Base-by-base conservation (phyloP, 2,888 invertebrate species). In the Monopis laevigella region DNA sequence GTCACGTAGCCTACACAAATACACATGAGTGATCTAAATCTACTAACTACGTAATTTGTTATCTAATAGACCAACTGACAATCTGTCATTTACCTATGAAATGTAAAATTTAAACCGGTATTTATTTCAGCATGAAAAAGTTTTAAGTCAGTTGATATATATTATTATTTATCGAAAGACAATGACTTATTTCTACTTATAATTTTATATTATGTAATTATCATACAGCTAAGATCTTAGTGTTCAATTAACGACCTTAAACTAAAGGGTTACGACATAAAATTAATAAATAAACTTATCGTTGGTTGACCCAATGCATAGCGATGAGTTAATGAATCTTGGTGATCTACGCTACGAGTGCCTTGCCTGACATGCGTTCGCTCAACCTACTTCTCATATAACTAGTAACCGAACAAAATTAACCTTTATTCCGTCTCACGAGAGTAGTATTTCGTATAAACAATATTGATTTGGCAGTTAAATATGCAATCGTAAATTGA, bases 261-360 rank as follows among this genome's bases (percentile, higher is more conserved):
- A 17, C 17, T 17, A 17, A 14, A 3, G 32, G 14, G n/a, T 2
- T 32, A 32, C 16, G 14, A 32, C n/a, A n/a, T 17, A 32, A 8
- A 32, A 10, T 32, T 17, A 17, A 14, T 13, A 2, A 10, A 8
- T 17, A 17, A 32, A 32, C 6, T 13, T 7, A 32, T 32, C 32
- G 8, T 32, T 17, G 10, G n/a, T n/a, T n/a, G n/a, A n/a, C n/a
- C n/a, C n/a, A n/a, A n/a, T n/a, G n/a, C n/a, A n/a, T n/a, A n/a
- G 16, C 57, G 55, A 68, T 59, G 63, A 68, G 62, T 65, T 71
- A 72, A 73, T 74, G 69, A 70, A 68, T 65, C 70, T 72, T 65
- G 65, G 67, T 75, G 68, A 74, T 74, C 67, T 70, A 69, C 74
- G 69, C 67, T 70, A 69, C 74, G 69, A 65, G 62, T 71, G 66